These are phyloP conservation scores for Pterois miles DNA, from an alignment of 2,797 vertebrate species.

Conservation along the genomic window DNA sequence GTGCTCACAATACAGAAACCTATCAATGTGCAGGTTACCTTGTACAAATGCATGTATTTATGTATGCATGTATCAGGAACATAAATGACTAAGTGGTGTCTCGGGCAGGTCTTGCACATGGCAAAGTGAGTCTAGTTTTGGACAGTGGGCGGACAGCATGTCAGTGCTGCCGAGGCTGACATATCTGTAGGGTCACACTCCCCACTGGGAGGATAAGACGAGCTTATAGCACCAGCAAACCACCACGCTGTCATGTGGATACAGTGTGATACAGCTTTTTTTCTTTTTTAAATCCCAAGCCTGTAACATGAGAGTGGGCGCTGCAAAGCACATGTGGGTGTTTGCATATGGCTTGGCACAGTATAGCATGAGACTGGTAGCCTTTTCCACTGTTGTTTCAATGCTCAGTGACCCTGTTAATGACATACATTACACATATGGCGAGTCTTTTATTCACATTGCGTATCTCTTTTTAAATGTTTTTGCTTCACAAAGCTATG, in stretches of 20 bases:
- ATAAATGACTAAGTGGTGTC: not conserved
- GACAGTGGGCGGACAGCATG: conserved; percentile 35
- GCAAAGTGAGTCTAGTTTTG: conserved; percentile 5
- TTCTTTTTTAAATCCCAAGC: conserved; percentile 11
- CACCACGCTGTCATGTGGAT: conserved; percentile 44
- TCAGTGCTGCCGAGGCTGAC: conserved; percentile 22
- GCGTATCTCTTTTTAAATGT: not conserved
- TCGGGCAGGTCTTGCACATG: not conserved
- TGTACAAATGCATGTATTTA: not conserved
- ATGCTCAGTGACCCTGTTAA: not conserved
- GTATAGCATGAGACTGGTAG: not conserved
- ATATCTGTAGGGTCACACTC: conserved; percentile 24
- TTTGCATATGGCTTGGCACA: conserved; percentile 30
- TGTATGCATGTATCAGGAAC: not conserved
- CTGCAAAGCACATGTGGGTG: not conserved
- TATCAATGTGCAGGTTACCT: not conserved
- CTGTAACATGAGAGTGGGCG: not conserved
- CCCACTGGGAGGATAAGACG: conserved; percentile 37
- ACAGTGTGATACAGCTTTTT: conserved; percentile 9
- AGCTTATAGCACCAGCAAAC: conserved; percentile 43
- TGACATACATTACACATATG: not conserved
- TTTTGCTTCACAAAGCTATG: not conserved
- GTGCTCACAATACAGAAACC: not conserved
- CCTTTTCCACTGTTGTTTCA: not conserved
- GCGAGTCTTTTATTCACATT: too few relatives aligned